Evolutionary conservation across 2,888 invertebrate genomes (phyloP).

Genomic region (Ecdyonurus torrentis): DNA sequence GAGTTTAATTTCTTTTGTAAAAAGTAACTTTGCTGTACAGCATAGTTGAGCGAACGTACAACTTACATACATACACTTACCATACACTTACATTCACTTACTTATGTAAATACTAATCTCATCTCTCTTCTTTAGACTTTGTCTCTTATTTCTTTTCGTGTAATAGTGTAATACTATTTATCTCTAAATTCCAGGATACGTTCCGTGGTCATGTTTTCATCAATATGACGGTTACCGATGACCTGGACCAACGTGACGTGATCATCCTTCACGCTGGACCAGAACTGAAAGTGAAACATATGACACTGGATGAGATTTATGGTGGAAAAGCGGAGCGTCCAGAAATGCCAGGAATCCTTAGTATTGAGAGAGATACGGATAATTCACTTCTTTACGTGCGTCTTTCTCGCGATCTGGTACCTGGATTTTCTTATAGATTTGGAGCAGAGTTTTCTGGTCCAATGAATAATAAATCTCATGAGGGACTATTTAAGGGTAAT

Average conservation of each 20-base stretch:
- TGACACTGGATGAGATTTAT: slow-evolving; percentile 2
- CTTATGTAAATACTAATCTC: too few species aligned
- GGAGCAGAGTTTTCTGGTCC: neutral
- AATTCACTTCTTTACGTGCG: neutral
- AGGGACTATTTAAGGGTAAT: neutral
- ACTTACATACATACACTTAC: too few species aligned
- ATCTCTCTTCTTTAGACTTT: too few species aligned
- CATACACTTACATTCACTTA: too few species aligned
- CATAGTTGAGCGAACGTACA: too few species aligned
- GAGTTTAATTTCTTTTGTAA: too few species aligned
- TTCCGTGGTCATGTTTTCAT: slow-evolving; percentile 9
- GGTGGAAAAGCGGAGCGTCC: neutral
- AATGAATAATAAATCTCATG: neutral
- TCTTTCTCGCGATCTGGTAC: neutral
- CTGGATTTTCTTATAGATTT: neutral
- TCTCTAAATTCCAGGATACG: neutral
- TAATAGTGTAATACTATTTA: too few species aligned
- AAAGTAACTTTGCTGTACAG: too few species aligned
- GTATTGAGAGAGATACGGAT: neutral
- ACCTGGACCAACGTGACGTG: neutral
- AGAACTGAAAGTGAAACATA: slow-evolving; percentile 2
- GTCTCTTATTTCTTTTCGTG: too few species aligned
- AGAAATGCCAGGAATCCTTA: neutral
- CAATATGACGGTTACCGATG: slow-evolving; percentile 4
- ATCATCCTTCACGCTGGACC: slow-evolving; percentile 5